Percentiles rank a stretch among this genome's conserved stretches.
These are phyloP conservation scores for Brachionus manjavacas DNA, from an alignment of 1,140 invertebrate species.

Conservation along the genomic window DNA sequence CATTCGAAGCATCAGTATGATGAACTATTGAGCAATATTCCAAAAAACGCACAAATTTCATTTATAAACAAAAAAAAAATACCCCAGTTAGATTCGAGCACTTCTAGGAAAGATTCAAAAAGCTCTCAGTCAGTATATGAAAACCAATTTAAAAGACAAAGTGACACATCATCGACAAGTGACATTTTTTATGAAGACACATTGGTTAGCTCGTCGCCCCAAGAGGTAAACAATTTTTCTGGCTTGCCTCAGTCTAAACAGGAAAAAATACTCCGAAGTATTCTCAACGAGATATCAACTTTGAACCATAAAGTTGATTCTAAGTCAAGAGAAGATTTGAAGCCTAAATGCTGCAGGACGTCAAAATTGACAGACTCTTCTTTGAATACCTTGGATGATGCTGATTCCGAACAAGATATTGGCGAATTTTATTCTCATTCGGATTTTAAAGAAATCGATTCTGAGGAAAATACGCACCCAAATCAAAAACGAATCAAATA, in stretches of 20 bases:
- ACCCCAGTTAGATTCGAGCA: background rate
- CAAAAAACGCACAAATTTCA: background rate
- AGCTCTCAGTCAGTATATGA: background rate
- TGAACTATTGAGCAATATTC: background rate
- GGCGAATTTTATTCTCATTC: background rate
- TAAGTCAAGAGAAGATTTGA: background rate
- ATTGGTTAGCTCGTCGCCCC: background rate
- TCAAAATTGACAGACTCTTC: background rate
- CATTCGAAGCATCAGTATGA: background rate
- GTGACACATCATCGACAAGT: background rate
- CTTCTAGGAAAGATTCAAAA: background rate
- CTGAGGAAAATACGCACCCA: background rate
- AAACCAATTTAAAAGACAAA: background rate
- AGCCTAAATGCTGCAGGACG: background rate
- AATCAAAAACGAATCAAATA: background rate
- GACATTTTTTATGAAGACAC: conserved; percentile 7
- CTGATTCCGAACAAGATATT: background rate
- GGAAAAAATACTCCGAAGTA: conserved; percentile 7
- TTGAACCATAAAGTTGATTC: background rate
- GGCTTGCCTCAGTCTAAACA: background rate
- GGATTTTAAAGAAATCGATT: background rate
- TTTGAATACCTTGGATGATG: background rate
- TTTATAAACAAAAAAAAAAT: background rate
- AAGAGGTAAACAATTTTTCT: conserved; percentile 4
- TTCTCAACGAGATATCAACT: background rate